Evolutionary conservation across 1,140 invertebrate species (phyloP), one percentile per base, ranked within the genome.

Genomic region (Brevipalpus yothersi): DNA sequence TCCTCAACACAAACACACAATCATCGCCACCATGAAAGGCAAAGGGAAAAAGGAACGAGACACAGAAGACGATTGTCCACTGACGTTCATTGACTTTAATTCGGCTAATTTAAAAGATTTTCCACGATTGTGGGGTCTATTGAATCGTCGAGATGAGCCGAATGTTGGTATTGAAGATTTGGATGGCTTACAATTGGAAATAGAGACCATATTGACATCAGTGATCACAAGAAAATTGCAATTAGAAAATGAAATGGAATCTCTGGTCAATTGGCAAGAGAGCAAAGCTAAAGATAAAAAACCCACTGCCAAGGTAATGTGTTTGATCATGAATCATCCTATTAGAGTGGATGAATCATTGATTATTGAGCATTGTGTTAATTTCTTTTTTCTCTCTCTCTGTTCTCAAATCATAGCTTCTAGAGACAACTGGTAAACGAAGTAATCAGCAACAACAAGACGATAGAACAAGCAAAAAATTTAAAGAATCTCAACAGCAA

Each of bases 181-280:
- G 13, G 86, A 92, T 69, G 75, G 76, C 0, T 71, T 93, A 12
- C 88, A 94, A 68, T 68, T 82, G 49, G 89, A 93, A 68, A 70
- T 93, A n/a, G 88, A 94, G 72, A 80, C 80, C 47, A 70, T 93
- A 40, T 72, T 91, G 12, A 85, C 84, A 0, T 82, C 81, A 51
- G 81, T 83, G 41, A 82, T 84, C 1, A 75, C 88, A 2, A 73
- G 88, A 47, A 78, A 80, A 62, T 74, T 83, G 63, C 78, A 80
- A 53, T 75, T 92, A 5, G 80, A 84, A 66, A 76, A 78, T 9
- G 86, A 92, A 74, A 68, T 71, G 40, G 65, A 69, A 45, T 23
- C 51, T 39, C 45, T 56, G 8, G 40, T 47, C 12, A 60, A 60
- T 60, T 45, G 41, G 42, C 23, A 55, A 7, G 55, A 60, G 13